Conservation (phyloP, 2,113 vertebrate genomes). For the Burhinus bistriatus region DNA sequence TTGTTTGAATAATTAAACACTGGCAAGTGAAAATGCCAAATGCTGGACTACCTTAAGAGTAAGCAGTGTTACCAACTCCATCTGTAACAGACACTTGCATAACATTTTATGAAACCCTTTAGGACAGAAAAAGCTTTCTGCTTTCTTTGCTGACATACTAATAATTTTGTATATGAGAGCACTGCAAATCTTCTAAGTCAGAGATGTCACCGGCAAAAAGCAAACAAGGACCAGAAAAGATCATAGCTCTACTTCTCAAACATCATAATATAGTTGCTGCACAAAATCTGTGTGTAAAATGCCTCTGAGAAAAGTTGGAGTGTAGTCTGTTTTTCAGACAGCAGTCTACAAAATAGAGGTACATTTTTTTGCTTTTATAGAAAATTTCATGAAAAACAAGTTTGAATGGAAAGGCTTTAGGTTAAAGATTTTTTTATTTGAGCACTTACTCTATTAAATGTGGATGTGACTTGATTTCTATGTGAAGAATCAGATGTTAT, state of each 20-base stretch:
- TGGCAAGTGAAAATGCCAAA: conserved; percentile 32
- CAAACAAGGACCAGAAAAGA: conserved; percentile 14
- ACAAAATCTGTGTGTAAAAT: neutral
- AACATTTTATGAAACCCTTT: conserved; percentile 10
- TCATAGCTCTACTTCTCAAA: neutral
- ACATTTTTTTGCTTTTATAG: neutral
- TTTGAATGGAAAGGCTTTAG: neutral
- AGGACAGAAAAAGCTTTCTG: conserved; percentile 9
- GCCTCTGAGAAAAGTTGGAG: neutral
- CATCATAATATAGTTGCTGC: neutral
- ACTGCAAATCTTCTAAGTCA: neutral
- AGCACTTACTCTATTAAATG: neutral
- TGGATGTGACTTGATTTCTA: neutral
- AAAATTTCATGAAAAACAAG: neutral
- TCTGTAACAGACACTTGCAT: conserved; percentile 23
- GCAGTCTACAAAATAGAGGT: neutral
- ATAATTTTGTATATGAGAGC: neutral
- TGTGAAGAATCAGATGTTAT: neutral
- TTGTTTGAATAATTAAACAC: conserved; percentile 47
- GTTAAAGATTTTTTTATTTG: neutral
- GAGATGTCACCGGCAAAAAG: neutral
- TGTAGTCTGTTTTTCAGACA: neutral
- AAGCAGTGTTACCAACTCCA: neutral
- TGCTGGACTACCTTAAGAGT: conserved; percentile 37
- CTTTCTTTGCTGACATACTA: conserved; percentile 18